These are phyloP conservation scores for Hypena proboscidalis DNA, from an alignment of 2,888 invertebrate genomes.

Conservation along the genomic window DNA sequence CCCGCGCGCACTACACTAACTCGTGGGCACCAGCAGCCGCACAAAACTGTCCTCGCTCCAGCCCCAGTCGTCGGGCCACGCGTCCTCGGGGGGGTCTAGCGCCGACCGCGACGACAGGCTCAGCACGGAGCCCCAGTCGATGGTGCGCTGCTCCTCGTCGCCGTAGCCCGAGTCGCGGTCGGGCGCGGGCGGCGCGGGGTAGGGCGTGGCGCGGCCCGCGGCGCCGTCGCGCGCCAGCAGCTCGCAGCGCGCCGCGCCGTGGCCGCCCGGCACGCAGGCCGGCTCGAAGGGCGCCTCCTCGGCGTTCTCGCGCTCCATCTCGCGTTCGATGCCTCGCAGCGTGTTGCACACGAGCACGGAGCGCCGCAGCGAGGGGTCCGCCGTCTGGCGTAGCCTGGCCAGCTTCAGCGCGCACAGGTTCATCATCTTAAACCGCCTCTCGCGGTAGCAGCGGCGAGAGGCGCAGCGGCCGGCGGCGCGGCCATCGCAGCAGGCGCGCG, in stretches of 20 bases:
- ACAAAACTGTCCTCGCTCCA: conserved; percentile 89
- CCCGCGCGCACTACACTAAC: conserved; percentile 86
- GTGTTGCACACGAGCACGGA: conserved; percentile 98
- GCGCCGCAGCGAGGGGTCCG: conserved; percentile 94
- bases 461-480: conserved; percentile 91
- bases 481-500: conserved; percentile 91
- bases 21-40: conserved; percentile 89
- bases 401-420: conserved; percentile 97
- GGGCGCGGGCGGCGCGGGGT: conserved; percentile 83
- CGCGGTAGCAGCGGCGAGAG: conserved; percentile 93
- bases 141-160: conserved; percentile 91
- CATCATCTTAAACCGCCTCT: conserved; percentile 94
- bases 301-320: conserved; percentile 90
- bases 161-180: conserved; percentile 92
- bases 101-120: conserved; percentile 94
- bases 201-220: conserved; percentile 89
- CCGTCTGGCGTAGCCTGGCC: conserved; percentile 93
- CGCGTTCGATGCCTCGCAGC: conserved; percentile 93
- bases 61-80: conserved; percentile 88
- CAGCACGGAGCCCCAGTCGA: conserved; percentile 96
- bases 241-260: conserved; percentile 86
- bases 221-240: conserved; percentile 76
- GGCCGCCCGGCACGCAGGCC: conserved; percentile 73
- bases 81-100: conserved; percentile 92
- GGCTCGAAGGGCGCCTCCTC: conserved; percentile 84